Base-by-base conservation (phyloP, 2,888 invertebrate genomes). In the Cotesia congregata region DNA sequence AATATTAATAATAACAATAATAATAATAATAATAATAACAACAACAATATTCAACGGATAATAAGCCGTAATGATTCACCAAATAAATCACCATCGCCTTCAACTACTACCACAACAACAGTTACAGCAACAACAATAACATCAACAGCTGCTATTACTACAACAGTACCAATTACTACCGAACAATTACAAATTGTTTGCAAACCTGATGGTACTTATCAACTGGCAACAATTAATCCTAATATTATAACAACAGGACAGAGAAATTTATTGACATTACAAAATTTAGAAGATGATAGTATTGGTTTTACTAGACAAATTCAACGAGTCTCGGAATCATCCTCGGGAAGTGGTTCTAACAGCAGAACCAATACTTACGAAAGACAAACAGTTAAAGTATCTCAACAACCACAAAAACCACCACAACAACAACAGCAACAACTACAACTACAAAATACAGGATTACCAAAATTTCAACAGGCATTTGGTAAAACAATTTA, bases 391-490 rank as follows among this genome's bases (percentile, higher is more conserved):
- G 79, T 83, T 6, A 88, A 81, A 81, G 68, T 76, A 15, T 60
- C 61, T 9, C 77, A 72, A 38, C 61, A 61, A n/a, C 67, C 20
- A 39, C 64, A 62, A 15, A 71, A 70, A 40, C 41, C 17, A 38
- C 64, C 71, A 50, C 78, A 12, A 74, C 78, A 7, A 67, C 78
- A n/a, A 67, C 41, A 41, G 1, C 41, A 41, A 41, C 41, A 41
- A 9, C 41, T 5, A 50, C 78, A 9, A 74, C 78, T 30, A 0
- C 88, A 86, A 38, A 89, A 88, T 71, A 78, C 89, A 0, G 88
- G 92, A 74, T 89, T 95, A 77, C 95, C 95, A 2, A 95, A 95
- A 88, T 95, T 95, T 86, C 94, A 94, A 85, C 95, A 95, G 89
- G 95, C 94, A 0, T 95, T 95, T 87, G 94, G 95, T 0, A 94